Conservation (phyloP, 2,888 invertebrate genomes). For the Mesopsocus fuscifrons region DNA sequence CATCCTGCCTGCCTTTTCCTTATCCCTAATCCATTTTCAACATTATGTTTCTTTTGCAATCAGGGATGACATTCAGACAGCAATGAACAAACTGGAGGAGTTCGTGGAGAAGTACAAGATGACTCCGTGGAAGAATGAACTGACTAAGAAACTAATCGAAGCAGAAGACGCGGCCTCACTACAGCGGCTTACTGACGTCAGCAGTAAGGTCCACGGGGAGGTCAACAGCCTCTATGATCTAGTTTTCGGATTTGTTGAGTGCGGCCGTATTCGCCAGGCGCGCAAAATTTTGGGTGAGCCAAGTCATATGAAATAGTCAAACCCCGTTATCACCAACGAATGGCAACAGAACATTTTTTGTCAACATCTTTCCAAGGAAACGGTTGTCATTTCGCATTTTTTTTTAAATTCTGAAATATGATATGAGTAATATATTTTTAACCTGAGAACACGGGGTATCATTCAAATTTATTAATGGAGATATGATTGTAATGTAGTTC, state of each 20-base stretch:
- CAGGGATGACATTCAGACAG: constrained; percentile 45
- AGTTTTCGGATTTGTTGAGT: constrained; percentile 65
- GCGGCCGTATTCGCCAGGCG: constrained; percentile 59
- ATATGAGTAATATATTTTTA: no score
- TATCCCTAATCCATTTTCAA: no score
- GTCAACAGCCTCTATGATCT: constrained; percentile 68
- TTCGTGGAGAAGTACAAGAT: constrained; percentile 43
- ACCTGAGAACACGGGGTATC: no score
- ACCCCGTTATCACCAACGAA: no score
- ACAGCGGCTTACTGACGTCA: constrained; percentile 66
- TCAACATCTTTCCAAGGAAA: no score
- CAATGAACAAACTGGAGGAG: constrained; percentile 49
- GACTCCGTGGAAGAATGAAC: constrained; percentile 57
- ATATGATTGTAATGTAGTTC: no score
- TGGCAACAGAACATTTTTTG: no score
- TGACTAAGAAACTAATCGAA: constrained; percentile 50
- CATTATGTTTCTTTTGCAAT: no score
- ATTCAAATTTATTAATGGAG: no score
- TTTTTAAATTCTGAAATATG: no score
- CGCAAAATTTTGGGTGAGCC: constrained; percentile 52
- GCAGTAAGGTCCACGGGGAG: constrained; percentile 60
- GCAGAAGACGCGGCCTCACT: constrained; percentile 56
- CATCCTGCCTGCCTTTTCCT: no score
- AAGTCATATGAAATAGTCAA: constrained; percentile 14
- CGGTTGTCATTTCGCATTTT: no score